Percentiles rank a stretch among this genome's conserved stretches.
These are phyloP conservation scores for Wasmannia auropunctata DNA, from an alignment of 1,140 invertebrate species.

Conservation along the genomic window DNA sequence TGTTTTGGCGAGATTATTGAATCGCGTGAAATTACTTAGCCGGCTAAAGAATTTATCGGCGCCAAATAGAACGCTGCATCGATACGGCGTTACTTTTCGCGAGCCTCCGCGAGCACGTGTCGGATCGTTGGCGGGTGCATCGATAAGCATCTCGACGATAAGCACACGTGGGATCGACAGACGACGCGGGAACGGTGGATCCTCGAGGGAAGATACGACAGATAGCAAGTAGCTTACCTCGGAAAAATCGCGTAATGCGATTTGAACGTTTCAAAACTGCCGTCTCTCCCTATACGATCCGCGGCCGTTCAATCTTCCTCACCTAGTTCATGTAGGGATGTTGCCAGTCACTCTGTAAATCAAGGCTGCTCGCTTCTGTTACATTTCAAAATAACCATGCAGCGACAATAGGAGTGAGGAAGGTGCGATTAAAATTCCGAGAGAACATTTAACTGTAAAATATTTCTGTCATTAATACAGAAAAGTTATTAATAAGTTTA, in stretches of 20 bases:
- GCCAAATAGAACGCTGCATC: constrained; percentile 5
- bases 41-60: constrained; percentile 5
- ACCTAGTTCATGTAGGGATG: neutral
- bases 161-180: constrained; percentile 11
- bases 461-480: neutral
- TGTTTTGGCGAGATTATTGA: constrained; percentile 17
- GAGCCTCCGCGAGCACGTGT: neutral
- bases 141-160: neutral
- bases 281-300: neutral
- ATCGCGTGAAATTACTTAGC: neutral
- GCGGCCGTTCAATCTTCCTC: neutral
- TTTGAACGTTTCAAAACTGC: neutral
- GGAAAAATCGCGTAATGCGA: neutral
- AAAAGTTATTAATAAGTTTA: neutral
- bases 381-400: neutral
- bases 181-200: neutral
- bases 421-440: neutral
- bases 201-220: neutral
- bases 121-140: neutral
- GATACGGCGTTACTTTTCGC: neutral
- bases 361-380: neutral
- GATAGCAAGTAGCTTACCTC: neutral
- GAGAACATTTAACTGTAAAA: constrained; percentile 4
- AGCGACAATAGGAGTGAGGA: neutral
- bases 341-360: neutral